These are phyloP conservation scores for Protophormia terraenovae DNA, from an alignment of 2,888 invertebrate species.

Conservation along the genomic window DNA sequence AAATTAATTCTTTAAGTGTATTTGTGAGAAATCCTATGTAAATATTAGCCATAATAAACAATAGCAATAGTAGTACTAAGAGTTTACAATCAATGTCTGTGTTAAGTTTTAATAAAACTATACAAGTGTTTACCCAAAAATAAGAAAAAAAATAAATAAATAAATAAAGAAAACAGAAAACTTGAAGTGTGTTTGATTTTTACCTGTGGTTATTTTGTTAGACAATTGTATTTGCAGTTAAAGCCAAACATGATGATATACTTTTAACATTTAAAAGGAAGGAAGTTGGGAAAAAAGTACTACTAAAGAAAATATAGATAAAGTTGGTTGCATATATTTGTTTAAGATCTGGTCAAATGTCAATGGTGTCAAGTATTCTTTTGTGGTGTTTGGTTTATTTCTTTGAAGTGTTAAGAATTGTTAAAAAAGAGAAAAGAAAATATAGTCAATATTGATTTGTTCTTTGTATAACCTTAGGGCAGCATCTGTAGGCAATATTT, in stretches of 20 bases:
- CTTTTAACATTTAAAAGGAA: neutral
- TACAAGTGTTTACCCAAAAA: constrained; percentile 46
- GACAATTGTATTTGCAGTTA: constrained; percentile 30
- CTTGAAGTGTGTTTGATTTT: constrained; percentile 54
- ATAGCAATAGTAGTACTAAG: neutral
- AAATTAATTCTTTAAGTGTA: constrained; percentile 28
- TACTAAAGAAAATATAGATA: neutral
- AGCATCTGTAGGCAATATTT: neutral
- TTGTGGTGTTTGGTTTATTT: constrained; percentile 27
- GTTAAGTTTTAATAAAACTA: constrained; percentile 57
- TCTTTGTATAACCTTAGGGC: neutral
- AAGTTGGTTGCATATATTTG: neutral
- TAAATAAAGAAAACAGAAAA: too few species aligned
- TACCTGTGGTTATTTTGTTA: constrained; percentile 52
- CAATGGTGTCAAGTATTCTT: constrained; percentile 51
- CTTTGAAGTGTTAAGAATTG: constrained; percentile 21
- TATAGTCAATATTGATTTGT: constrained; percentile 13
- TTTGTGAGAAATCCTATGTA: constrained; percentile 63
- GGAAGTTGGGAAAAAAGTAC: neutral
- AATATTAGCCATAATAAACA: constrained; percentile 61
- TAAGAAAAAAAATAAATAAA: too few species aligned
- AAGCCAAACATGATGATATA: constrained; percentile 1
- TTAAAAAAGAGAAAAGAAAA: neutral
- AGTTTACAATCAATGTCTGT: constrained; percentile 15
- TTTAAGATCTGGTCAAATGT: constrained; percentile 46